Percentiles rank a stretch among this genome's conserved stretches.
Evolutionary conservation across 2,797 vertebrate genomes (phyloP).

Genomic region (Channallabes apus): DNA sequence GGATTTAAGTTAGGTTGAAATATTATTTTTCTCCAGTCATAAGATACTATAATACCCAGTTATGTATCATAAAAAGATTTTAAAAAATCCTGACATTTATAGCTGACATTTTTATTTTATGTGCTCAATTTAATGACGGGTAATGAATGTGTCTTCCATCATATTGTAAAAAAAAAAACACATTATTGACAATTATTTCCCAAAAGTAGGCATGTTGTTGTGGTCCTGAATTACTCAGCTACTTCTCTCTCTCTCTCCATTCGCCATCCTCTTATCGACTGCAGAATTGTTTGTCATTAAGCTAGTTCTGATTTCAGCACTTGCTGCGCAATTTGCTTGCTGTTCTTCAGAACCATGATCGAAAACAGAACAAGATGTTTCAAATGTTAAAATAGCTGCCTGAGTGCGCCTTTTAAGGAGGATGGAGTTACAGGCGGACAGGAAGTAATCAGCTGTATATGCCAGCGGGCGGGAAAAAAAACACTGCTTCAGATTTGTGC

Average conservation of each 20-base stretch:
- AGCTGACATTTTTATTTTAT: background rate
- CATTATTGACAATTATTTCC: background rate
- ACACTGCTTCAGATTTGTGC: constrained; percentile 1
- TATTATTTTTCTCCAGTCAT: background rate
- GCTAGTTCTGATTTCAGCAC: background rate
- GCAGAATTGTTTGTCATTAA: constrained; percentile 12
- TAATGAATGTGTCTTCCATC: background rate
- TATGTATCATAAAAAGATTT: constrained; percentile 38
- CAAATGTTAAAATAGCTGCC: constrained; percentile 20
- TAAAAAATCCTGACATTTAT: too few relatives aligned
- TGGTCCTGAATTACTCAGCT: constrained; percentile 9
- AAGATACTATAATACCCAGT: background rate
- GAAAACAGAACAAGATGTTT: constrained; percentile 18
- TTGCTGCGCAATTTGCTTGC: constrained; percentile 10
- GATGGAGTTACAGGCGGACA: constrained; percentile 23
- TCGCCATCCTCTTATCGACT: background rate
- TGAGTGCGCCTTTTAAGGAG: constrained; percentile 31
- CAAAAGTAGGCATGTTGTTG: background rate
- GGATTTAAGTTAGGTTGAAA: background rate
- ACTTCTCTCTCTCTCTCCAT: background rate
- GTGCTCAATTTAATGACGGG: background rate
- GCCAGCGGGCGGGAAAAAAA: constrained; percentile 5
- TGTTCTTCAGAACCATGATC: constrained; percentile 16
- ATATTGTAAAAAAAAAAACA: background rate
- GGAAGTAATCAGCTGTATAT: constrained; percentile 31